These are phyloP conservation scores for Auanema sp. DNA, from an alignment of 2,888 invertebrate species.

Conservation along the genomic window DNA sequence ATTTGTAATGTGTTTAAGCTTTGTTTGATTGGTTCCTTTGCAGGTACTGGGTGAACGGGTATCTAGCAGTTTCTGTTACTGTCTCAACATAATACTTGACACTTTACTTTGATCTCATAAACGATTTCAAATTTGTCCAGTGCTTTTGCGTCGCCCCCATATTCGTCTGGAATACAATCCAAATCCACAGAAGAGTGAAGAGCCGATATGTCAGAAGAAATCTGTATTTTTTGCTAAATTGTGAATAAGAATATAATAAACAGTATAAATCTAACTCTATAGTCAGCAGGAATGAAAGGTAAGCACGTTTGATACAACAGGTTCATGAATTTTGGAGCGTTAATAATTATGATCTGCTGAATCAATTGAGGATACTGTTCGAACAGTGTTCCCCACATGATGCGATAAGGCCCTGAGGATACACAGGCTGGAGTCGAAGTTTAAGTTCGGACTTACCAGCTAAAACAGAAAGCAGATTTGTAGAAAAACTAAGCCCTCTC, in stretches of 20 bases:
- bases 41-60: constrained; percentile 39
- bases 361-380: constrained; percentile 61
- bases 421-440: not conserved
- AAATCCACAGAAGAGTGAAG: constrained; percentile 18
- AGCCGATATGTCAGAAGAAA: constrained; percentile 23
- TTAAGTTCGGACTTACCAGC: constrained; percentile 42
- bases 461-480: constrained; percentile 54
- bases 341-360: constrained; percentile 55
- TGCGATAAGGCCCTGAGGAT: constrained; percentile 61
- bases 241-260: not conserved
- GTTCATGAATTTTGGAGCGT: constrained; percentile 60
- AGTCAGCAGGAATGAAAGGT: constrained; percentile 58
- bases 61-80: not conserved
- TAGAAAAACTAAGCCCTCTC: constrained; percentile 50
- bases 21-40: constrained; percentile 22
- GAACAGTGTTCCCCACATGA: constrained; percentile 62
- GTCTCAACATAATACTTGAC: too few species aligned
- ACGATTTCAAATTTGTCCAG: not conserved
- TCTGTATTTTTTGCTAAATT: constrained; percentile 36
- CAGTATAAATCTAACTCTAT: constrained; percentile 30
- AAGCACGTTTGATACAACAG: constrained; percentile 56
- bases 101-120: too few species aligned
- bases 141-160: constrained; percentile 16
- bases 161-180: constrained; percentile 20
- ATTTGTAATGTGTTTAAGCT: constrained; percentile 30